Conservation (phyloP, 2,888 invertebrate genomes). For the Agrilus cyanescens region DNA sequence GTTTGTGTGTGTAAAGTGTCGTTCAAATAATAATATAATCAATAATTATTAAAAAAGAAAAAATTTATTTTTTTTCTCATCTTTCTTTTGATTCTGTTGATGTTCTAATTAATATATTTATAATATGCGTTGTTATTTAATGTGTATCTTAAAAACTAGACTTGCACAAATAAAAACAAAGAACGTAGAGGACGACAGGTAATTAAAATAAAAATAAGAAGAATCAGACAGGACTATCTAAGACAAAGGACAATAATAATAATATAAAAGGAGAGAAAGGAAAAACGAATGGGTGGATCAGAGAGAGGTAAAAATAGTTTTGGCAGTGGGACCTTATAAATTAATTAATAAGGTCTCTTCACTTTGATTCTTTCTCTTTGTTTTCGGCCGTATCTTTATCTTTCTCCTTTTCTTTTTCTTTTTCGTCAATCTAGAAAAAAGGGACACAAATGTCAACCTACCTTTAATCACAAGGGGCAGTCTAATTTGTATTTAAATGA, state of each 20-base stretch:
- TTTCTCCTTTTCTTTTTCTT: conserved; percentile 51
- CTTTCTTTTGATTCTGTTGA: background rate
- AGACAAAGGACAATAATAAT: too few species aligned
- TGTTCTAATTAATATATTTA: background rate
- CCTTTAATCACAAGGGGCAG: too few species aligned
- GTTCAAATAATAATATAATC: conserved; percentile 18
- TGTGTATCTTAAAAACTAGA: conserved; percentile 26
- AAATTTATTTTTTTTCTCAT: background rate
- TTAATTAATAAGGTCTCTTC: conserved; percentile 21
- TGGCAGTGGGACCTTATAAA: conserved; percentile 24
- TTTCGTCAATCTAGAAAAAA: conserved; percentile 59
- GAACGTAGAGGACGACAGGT: too few species aligned
- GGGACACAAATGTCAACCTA: background rate
- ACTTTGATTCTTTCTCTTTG: conserved; percentile 50
- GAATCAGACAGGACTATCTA: too few species aligned
- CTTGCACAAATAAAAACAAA: too few species aligned
- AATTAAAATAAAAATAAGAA: too few species aligned
- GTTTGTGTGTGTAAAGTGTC: conserved; percentile 21
- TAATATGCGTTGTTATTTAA: background rate
- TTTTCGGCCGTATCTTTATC: conserved; percentile 56
- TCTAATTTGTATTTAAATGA: too few species aligned
- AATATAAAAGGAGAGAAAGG: conserved; percentile 13
- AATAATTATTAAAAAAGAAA: conserved; percentile 8
- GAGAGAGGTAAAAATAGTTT: conserved; percentile 19
- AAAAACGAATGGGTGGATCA: conserved; percentile 9